phyloP scores from a whole-genome alignment of 2,113 vertebrate species.

The Tachysurus fulvidraco region DNA sequence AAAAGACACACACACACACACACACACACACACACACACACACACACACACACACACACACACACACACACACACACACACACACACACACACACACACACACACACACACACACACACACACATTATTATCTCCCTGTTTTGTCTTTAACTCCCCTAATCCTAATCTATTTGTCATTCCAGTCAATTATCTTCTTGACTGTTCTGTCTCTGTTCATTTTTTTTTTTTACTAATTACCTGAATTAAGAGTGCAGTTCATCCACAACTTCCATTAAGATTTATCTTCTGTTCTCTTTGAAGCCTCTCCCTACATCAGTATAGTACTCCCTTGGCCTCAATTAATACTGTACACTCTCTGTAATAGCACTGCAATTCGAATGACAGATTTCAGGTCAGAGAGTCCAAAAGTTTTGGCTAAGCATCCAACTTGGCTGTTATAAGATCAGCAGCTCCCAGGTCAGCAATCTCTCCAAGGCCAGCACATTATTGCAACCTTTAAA shows the following conservation, averaged over 20 bases:
- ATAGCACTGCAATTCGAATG: neutral
- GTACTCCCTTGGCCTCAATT: conserved; percentile 2
- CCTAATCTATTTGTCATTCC: neutral
- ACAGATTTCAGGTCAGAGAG: conserved; percentile 11
- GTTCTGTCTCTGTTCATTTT: neutral
- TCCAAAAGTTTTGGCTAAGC: conserved; percentile 4
- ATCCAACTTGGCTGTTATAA: conserved; percentile 11
- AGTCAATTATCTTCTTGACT: neutral
- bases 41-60: neutral
- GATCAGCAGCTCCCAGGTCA: conserved; percentile 16
- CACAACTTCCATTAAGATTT: neutral
- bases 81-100: neutral
- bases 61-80: neutral
- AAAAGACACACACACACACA: neutral
- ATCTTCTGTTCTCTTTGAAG: neutral
- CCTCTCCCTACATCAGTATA: neutral
- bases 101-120: neutral
- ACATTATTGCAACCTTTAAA: conserved; percentile 21
- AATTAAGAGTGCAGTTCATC: neutral
- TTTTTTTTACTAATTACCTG: neutral
- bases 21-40: neutral
- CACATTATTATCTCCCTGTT: neutral
- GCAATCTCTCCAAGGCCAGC: conserved; percentile 17
- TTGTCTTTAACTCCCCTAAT: conserved; percentile 19
- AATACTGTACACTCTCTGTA: neutral